These are phyloP conservation scores for Oreohelix idahoensis DNA, from an alignment of 1,140 invertebrate species.

Conservation along the genomic window DNA sequence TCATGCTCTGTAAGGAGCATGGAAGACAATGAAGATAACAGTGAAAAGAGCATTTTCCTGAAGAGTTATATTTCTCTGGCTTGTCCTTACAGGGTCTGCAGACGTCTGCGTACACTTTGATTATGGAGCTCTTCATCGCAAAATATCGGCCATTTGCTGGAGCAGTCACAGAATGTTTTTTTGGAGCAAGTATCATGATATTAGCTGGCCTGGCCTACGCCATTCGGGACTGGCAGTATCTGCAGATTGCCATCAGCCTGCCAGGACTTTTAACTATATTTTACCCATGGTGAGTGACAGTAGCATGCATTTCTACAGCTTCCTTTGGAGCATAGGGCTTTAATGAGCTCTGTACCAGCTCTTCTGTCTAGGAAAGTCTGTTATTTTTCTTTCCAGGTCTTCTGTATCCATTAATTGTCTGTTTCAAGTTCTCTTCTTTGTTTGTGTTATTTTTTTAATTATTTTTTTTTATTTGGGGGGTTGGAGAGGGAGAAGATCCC, in stretches of 20 bases:
- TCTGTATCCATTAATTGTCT: background rate
- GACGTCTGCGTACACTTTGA: constrained; percentile 60
- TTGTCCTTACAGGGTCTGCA: constrained; percentile 58
- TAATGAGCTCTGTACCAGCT: too few relatives aligned
- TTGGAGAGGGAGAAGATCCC: too few relatives aligned
- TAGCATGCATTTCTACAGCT: too few relatives aligned
- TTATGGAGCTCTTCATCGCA: constrained; percentile 72
- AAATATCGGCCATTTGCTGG: constrained; percentile 72
- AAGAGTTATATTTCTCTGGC: background rate
- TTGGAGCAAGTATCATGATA: constrained; percentile 69
- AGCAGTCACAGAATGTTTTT: constrained; percentile 72
- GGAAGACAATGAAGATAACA: too few relatives aligned
- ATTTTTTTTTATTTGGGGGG: too few relatives aligned
- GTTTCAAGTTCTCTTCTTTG: background rate
- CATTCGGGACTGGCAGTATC: constrained; percentile 71
- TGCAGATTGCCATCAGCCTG: constrained; percentile 69
- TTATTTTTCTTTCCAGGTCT: background rate
- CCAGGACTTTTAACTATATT: constrained; percentile 54
- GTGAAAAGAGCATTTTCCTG: too few relatives aligned
- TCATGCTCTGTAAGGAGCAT: too few relatives aligned
- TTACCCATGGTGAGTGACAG: constrained; percentile 59
- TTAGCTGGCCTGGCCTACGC: constrained; percentile 70
- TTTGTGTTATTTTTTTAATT: too few relatives aligned
- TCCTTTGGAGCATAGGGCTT: too few relatives aligned
- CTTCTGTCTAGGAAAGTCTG: background rate